Evolutionary conservation across 2,797 vertebrate species (phyloP).

Genomic region (Moxostoma hubbsi): DNA sequence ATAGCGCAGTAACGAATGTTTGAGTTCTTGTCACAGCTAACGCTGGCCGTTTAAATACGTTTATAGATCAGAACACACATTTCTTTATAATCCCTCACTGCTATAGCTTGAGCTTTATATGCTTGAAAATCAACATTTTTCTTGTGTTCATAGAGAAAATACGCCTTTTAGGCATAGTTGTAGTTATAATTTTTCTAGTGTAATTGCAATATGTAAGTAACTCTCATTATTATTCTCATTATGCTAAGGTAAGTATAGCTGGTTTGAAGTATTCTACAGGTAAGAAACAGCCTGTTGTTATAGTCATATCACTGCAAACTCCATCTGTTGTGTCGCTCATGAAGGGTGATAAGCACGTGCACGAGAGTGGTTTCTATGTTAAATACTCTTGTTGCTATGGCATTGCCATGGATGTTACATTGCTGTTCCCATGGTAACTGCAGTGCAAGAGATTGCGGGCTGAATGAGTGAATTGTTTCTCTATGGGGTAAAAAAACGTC

Average conservation of each 20-base stretch:
- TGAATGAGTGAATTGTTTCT: slow-evolving; percentile 37
- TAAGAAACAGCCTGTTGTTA: slow-evolving; percentile 9
- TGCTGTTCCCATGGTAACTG: slow-evolving; percentile 44
- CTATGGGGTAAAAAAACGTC: slow-evolving; percentile 63
- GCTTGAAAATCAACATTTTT: slow-evolving; percentile 5
- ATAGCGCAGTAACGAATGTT: slow-evolving; percentile 13
- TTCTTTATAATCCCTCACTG: slow-evolving; percentile 1
- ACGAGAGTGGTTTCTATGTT: slow-evolving; percentile 38
- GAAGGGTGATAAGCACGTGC: neutral
- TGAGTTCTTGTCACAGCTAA: slow-evolving; percentile 3
- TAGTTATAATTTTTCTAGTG: slow-evolving; percentile 43
- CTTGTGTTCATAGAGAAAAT: slow-evolving; percentile 24
- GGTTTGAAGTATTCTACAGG: slow-evolving; percentile 29
- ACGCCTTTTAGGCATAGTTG: slow-evolving; percentile 27
- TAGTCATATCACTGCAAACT: slow-evolving; percentile 27
- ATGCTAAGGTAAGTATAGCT: slow-evolving; percentile 44
- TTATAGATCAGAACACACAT: neutral
- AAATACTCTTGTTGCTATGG: slow-evolving; percentile 26
- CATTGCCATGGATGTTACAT: slow-evolving; percentile 24
- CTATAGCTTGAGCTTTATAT: slow-evolving; percentile 38
- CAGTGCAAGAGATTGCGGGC: slow-evolving; percentile 18
- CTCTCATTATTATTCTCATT: slow-evolving; percentile 42
- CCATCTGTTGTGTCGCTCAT: slow-evolving; percentile 10
- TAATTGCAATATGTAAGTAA: slow-evolving; percentile 43
- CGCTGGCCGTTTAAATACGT: neutral